Conservation (phyloP, 1,140 invertebrate species). For the Drosophila seguyi region DNA sequence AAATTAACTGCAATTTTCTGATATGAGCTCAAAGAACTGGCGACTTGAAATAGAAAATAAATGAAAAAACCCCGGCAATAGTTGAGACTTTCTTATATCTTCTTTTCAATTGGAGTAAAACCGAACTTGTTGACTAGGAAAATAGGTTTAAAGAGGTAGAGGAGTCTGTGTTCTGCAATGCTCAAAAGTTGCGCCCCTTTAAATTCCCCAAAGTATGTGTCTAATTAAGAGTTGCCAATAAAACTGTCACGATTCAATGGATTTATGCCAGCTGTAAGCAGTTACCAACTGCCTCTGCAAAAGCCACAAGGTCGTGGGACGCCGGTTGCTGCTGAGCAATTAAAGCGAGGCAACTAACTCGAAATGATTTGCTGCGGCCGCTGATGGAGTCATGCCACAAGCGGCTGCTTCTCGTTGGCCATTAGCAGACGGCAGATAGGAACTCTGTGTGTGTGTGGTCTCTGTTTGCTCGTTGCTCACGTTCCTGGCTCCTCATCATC, state of each 20-base stretch:
- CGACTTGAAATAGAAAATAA: conserved; percentile 22
- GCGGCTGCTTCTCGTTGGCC: conserved; percentile 49
- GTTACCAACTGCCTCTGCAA: conserved; percentile 20
- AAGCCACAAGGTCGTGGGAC: conserved; percentile 50
- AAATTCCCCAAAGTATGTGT: conserved; percentile 7
- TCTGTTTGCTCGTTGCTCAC: conserved; percentile 23
- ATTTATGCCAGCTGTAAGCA: conserved; percentile 20
- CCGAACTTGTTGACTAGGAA: background rate
- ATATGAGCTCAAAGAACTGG: conserved; percentile 43
- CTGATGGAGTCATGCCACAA: conserved; percentile 42
- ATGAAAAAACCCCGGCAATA: background rate
- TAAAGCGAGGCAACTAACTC: conserved; percentile 65
- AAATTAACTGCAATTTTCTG: conserved; percentile 79
- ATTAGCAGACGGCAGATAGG: conserved; percentile 32
- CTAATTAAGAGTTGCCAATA: conserved; percentile 28
- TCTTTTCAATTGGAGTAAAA: background rate
- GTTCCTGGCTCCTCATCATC: conserved; percentile 18
- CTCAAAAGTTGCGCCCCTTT: background rate
- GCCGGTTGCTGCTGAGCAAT: conserved; percentile 55
- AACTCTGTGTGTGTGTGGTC: conserved; percentile 61
- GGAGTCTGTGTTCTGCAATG: background rate
- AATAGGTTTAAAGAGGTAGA: background rate
- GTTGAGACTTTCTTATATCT: conserved; percentile 3
- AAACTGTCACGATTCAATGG: conserved; percentile 39
- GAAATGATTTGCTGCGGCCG: conserved; percentile 60